A percentile compares a stretch with the other conserved stretches of the same genome.
Evolutionary conservation across 2,113 vertebrate species (phyloP).

Genomic region (Otis tarda): DNA sequence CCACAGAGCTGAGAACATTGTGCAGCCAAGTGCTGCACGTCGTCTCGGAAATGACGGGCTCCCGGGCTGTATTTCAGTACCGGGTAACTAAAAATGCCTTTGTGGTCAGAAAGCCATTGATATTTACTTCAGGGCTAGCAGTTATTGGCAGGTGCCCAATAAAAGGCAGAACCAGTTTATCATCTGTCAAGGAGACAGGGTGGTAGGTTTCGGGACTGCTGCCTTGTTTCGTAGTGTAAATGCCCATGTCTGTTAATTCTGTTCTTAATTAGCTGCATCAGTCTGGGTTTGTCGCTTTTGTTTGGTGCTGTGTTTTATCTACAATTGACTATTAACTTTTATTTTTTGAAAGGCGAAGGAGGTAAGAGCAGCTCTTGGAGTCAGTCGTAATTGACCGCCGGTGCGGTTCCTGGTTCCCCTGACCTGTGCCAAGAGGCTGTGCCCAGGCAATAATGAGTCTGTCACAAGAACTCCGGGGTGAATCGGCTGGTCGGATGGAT

Average conservation of each 20-base stretch:
- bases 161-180: conserved; percentile 34
- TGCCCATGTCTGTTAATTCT: conserved; percentile 22
- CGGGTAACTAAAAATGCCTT: conserved; percentile 45
- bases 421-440: background rate
- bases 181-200: conserved; percentile 39
- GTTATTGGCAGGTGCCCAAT: conserved; percentile 29
- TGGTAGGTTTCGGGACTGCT: conserved; percentile 22
- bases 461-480: background rate
- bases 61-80: conserved; percentile 27
- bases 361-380: conserved; percentile 7
- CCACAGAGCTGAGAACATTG: background rate
- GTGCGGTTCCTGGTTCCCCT: background rate
- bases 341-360: background rate
- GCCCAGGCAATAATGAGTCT: background rate
- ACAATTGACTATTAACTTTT: background rate
- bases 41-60: background rate
- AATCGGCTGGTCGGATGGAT: background rate
- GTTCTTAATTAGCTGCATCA: background rate
- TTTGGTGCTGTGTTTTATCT: background rate
- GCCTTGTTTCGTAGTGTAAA: background rate
- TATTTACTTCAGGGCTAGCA: conserved; percentile 13
- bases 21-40: background rate
- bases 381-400: background rate
- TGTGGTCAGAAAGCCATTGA: conserved; percentile 50
- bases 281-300: background rate